These are phyloP conservation scores for Onychomys leucogaster DNA, from an alignment of 2,797 vertebrate species.

Conservation along the genomic window DNA sequence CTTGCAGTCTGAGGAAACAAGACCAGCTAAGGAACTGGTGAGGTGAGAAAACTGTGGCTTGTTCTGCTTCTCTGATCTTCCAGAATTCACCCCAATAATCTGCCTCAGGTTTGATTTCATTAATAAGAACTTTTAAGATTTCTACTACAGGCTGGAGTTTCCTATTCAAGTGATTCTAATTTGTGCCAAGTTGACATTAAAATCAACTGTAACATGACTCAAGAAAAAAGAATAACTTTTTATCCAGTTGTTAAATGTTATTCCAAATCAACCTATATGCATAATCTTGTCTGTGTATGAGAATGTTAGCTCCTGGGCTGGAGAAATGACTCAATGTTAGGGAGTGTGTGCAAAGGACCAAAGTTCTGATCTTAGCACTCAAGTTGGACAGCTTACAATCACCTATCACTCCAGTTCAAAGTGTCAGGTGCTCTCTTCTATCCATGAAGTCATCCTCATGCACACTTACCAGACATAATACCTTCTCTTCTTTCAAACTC, in stretches of 20 bases:
- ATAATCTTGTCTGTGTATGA: not conserved
- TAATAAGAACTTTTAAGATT: no score
- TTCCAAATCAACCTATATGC: not conserved
- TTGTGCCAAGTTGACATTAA: not conserved
- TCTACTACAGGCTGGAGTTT: not conserved
- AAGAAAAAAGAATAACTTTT: not conserved
- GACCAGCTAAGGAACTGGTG: no score
- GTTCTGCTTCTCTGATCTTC: no score
- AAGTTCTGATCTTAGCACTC: not conserved
- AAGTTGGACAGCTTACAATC: not conserved
- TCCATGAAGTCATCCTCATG: not conserved
- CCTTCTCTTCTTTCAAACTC: not conserved
- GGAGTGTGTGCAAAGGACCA: not conserved
- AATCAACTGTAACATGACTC: not conserved
- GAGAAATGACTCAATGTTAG: not conserved
- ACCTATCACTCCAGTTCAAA: not conserved
- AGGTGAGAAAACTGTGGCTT: no score
- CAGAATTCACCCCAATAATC: no score
- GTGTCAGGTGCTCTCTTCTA: not conserved
- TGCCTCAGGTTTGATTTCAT: no score
- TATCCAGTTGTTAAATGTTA: not conserved
- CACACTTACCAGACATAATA: not conserved
- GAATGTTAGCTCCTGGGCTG: not conserved
- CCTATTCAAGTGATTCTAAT: not conserved
- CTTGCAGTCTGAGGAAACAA: no score